Base-by-base conservation (phyloP, 2,113 vertebrate species). In the Scomber scombrus region DNA sequence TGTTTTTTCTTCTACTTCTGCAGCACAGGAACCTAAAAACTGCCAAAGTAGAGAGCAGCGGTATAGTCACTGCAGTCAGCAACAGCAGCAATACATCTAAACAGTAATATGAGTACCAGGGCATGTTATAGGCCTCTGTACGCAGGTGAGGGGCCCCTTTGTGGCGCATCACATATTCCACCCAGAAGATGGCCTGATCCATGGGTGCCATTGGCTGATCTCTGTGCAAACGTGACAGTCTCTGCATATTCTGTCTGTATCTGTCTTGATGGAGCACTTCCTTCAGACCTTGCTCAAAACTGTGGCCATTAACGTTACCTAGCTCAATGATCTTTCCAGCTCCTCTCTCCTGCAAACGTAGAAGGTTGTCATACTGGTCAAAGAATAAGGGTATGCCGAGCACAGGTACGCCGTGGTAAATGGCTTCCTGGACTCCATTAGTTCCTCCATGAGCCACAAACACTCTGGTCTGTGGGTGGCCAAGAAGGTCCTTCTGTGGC, bases 381-480 rank as follows among this genome's bases (percentile, higher is more conserved):
- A 93, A 95, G 78, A 95, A 93, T 84, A 95, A 54, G 3, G 92
- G 94, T 31, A 94, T 90, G 5, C 94, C 93, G 0, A 95, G 65
- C 11, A 95, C 87, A 1, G 94, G 94, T 47, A 94, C 89, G 0
- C 92, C 93, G 2, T 93, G 58, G 85, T 92, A 95, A 23, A 92
- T 93, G 55, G 93, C 92, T 55, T 95, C 94, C 78, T 94, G 94
- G 54, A 94, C 78, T 63, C 94, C 94, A 10, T 95, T 95, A 47
- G 94, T 94, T 72, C 94, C 93, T 61, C 94, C 94, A 3, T 94
- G 93, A 47, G 92, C 91, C 18, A 95, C 81, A 65, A 95, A 94
- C 18, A 85, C 86, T 85, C 89, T 93, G 62, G 69, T 90, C 86
- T 94, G 93, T 1, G 91, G 85, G 64, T 95, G 94, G 15, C 91